Base-by-base conservation (phyloP, 53 echinoderm and acorn worm species). In the Paelopatides confundens region DNA sequence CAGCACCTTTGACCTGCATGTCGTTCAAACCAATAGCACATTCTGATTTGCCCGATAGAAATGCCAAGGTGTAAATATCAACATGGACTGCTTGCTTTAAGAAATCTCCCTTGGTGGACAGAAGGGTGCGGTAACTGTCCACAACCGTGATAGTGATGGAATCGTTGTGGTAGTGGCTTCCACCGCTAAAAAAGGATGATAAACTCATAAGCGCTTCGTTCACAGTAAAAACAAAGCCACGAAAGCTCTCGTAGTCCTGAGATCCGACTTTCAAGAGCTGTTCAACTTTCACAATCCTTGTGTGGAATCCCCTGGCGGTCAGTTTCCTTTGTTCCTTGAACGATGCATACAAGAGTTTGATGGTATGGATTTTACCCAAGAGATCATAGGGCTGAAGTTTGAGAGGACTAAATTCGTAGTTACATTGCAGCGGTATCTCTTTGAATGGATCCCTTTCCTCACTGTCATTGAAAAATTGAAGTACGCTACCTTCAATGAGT, bases 11-110 rank as follows among this genome's bases (percentile, higher is more conserved):
- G 17, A 91, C 82, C 79, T 92, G 95, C 17, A 90, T 47, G 71
- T 97, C 98, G 33, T 97, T 97, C 35, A 95, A 65, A 26, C 95
- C 95, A 26, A 97, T 66, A n/a, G 93, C 94, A 79, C 98, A 97
- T 4, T 92, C 95, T 2, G 98, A 90, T 85, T 93, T 95, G 18
- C 95, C 94, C 8, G 95, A 95, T 23, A 97, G 90, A 78, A 97
- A 97, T 1, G 98, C 90, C 62, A 95, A 35, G 53, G 86, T 67
- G 38, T 85, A 92, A 23, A 97, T 62, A 53, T 85, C 86, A 17
- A 94, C 92, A 9, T 88, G 81, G 29, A 89, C 82, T 7, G 98
- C 95, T 67, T 95, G 92, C 71, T 89, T 92, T 52, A 85, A 21
- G 5, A 92, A 51, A 38, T 95, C 95, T 34, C 98, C 95, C 12